Conservation (phyloP, 2,113 vertebrate species). For the Tachysurus vachellii region DNA sequence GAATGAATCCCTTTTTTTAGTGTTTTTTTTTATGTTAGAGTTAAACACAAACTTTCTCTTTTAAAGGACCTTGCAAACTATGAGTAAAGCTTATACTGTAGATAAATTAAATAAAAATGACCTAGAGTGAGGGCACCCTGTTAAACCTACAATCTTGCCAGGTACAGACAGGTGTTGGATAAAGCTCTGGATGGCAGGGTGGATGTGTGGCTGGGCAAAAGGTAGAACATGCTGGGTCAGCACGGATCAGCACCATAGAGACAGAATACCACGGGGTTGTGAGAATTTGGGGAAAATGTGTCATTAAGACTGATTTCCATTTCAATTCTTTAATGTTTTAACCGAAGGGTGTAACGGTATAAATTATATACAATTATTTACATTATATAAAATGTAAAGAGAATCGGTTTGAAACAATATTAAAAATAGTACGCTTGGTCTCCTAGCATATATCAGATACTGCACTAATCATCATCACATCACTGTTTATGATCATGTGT, state of each 20-base stretch:
- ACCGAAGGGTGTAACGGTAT: not conserved
- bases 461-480: not conserved
- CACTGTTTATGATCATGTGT: too few relatives aligned
- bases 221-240: constrained; percentile 25
- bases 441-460: not conserved
- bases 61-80: not conserved
- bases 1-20: not conserved
- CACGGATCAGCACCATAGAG: constrained; percentile 30
- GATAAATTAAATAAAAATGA: constrained; percentile 1
- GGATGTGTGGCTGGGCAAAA: constrained; percentile 30
- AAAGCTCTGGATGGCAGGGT: constrained; percentile 8
- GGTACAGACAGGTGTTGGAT: not conserved
- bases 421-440: not conserved
- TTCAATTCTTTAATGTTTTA: not conserved
- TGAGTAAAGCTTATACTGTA: not conserved
- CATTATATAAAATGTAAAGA: not conserved
- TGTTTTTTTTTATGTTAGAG: not conserved
- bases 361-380: not conserved
- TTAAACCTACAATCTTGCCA: constrained; percentile 3
- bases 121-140: not conserved
- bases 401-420: not conserved
- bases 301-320: not conserved
- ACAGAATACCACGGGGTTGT: not conserved
- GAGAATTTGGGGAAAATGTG: not conserved
- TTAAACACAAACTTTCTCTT: not conserved